Percentiles rank a stretch among this genome's conserved stretches.
These are phyloP conservation scores for human DNA, from an alignment of 2,113 vertebrate genomes.

Conservation along the genomic window DNA sequence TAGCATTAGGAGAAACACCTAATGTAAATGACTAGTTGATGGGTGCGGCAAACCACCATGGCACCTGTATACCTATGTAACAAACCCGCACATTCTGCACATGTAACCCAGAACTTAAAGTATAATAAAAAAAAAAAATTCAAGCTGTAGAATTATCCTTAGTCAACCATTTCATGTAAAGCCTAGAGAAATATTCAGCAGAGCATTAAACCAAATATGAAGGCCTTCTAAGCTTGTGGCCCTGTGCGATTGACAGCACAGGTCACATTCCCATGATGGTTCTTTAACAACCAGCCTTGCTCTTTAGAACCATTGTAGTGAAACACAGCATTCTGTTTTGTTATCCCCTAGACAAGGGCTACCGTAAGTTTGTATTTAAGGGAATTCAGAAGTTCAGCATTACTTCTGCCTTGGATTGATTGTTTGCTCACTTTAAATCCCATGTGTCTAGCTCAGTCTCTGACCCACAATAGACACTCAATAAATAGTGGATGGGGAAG, in stretches of 20 bases:
- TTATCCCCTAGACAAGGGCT: not conserved
- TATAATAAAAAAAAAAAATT: no score
- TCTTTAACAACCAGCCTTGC: not conserved
- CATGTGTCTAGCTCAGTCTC: not conserved
- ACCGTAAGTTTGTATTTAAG: not conserved
- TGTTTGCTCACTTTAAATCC: not conserved
- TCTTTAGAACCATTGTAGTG: not conserved
- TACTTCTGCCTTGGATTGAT: not conserved
- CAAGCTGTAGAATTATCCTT: not conserved
- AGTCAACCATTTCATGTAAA: not conserved
- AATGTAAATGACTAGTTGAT: no score
- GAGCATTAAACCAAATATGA: not conserved
- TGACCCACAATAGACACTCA: not conserved
- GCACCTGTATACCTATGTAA: no score
- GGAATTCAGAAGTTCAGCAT: not conserved
- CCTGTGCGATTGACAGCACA: not conserved
- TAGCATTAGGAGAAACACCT: no score
- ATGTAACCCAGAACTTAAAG: no score
- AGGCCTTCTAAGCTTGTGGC: not conserved
- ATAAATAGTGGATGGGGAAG: not conserved
- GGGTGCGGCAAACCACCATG: no score
- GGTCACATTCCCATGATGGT: not conserved
- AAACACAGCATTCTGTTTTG: not conserved
- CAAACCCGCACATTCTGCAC: no score
- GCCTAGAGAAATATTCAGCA: not conserved